Base-by-base conservation (phyloP, 2,888 invertebrate genomes). In the Amphipoea lucens region DNA sequence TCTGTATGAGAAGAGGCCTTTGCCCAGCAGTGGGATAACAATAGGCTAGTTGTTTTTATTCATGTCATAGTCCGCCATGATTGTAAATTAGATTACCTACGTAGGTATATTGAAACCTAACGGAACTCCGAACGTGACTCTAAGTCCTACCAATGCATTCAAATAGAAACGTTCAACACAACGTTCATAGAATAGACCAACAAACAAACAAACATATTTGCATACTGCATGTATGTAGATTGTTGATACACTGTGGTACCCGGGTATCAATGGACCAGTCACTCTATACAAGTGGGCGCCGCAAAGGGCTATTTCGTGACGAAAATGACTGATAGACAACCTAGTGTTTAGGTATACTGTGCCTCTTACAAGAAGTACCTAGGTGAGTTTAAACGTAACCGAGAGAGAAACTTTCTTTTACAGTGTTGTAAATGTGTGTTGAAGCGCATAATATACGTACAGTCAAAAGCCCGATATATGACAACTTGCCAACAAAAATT, bases 191-290 rank as follows among this genome's bases (percentile, higher is more conserved):
- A 54, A 45, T 51, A n/a, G 36, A 42, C 42, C 54, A 65, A 77
- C 45, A 66, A 3, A 77, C 78, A 78, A 77, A 77, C 77, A 51
- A 66, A n/a, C 54, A n/a, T 48, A 66, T 78, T 78, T 78, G 79
- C 67, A 78, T 68, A 23, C 29, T 68, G 79, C 12, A 48, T 51
- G 40, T 40, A 36, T 69, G 51, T 36, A 45, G 45, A 57, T 65
- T 54, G 54, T 63, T 42, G 4, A 40, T 75, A 62, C 48, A 76
- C 48, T 75, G 76, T 36, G 45, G 42, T 6, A 4, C 20, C 20
- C 14, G 76, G 20, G 23, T 7, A 20, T 76, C 51, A 76, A 75
- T 63, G 20, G 29, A 2, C 51, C 23, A 60, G n/a, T 5, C 9
- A 9, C 14, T 62, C 48, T 75, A 40, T 48, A 23, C 62, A 70